Evolutionary conservation across 2,113 vertebrate species (phyloP).

Genomic region (Pithys albifrons): DNA sequence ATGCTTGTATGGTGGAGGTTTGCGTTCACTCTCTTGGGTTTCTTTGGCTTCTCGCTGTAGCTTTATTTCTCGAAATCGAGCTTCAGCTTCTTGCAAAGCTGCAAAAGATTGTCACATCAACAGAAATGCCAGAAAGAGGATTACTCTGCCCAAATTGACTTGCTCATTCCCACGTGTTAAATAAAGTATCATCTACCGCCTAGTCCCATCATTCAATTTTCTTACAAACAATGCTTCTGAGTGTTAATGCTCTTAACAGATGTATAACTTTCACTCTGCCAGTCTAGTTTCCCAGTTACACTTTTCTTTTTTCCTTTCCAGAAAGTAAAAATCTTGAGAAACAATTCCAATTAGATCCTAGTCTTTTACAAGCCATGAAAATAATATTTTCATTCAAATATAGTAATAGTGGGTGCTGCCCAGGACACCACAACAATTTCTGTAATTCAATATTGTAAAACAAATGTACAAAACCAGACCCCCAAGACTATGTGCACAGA

Average conservation of each 20-base stretch:
- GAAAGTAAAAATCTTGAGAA: background rate
- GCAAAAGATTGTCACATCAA: background rate
- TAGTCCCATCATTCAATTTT: background rate
- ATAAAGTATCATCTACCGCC: background rate
- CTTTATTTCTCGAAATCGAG: constrained; percentile 90
- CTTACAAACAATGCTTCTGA: background rate
- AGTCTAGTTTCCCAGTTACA: background rate
- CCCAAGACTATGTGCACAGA: background rate
- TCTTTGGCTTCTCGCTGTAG: constrained; percentile 91
- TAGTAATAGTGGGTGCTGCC: background rate
- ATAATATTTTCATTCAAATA: background rate
- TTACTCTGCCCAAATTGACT: background rate
- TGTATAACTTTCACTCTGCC: background rate
- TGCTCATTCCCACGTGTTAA: background rate
- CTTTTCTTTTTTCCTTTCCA: background rate
- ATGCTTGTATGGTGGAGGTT: constrained; percentile 94
- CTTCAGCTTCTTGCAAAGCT: constrained; percentile 93
- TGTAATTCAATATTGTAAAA: background rate
- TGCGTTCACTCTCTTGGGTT: constrained; percentile 91
- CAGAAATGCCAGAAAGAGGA: background rate
- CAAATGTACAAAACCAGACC: background rate
- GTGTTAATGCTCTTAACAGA: background rate
- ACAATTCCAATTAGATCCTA: background rate
- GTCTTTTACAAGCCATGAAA: background rate
- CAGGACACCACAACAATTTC: background rate